These are phyloP conservation scores for Hemitrygon akajei DNA, from an alignment of 2,797 vertebrate species.

Conservation along the genomic window DNA sequence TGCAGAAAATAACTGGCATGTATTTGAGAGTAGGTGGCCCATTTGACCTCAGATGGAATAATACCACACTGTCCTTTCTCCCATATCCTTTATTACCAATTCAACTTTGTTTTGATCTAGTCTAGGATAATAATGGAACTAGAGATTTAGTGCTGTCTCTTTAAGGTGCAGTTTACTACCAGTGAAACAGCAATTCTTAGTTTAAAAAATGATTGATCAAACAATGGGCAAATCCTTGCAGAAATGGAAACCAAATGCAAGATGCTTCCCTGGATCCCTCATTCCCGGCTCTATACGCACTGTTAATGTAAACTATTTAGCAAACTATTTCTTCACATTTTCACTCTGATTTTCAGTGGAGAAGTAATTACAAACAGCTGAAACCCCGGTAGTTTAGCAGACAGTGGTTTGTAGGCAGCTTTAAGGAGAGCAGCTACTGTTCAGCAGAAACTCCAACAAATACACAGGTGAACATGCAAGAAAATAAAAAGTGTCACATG, in stretches of 20 bases:
- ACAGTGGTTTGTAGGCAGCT: neutral
- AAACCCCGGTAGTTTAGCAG: conserved; percentile 23
- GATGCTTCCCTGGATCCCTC: neutral
- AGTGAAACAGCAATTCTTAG: neutral
- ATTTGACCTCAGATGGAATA: neutral
- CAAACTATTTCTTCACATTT: neutral
- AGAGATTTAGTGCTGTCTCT: neutral
- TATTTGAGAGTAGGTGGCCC: neutral
- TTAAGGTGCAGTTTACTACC: neutral
- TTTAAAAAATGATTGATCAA: neutral
- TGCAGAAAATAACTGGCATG: neutral
- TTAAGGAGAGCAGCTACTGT: conserved; percentile 45
- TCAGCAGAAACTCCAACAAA: conserved; percentile 42
- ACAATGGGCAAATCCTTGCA: neutral
- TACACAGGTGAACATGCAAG: conserved; percentile 19
- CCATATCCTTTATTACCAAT: neutral
- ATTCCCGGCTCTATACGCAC: neutral
- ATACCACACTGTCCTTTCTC: neutral
- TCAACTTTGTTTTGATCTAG: neutral
- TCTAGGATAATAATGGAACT: neutral
- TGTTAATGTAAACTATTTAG: neutral
- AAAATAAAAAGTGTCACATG: conserved; percentile 32
- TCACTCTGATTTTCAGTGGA: neutral
- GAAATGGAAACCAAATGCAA: no score
- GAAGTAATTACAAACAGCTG: conserved; percentile 15